Conservation (phyloP, 2,113 vertebrate genomes). For the Meleagris gallopavo region DNA sequence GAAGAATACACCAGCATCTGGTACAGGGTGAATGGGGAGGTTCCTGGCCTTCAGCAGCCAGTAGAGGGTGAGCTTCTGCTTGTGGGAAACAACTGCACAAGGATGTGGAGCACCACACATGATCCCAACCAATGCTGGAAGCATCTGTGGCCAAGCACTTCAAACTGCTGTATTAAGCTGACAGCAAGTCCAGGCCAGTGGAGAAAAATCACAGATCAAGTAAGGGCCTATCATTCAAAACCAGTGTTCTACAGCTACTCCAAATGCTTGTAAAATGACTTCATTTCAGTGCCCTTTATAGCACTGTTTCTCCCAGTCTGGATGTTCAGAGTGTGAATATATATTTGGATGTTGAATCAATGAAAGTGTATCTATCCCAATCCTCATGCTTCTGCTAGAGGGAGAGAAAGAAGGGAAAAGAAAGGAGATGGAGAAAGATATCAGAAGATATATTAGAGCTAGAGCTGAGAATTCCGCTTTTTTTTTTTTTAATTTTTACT, state of each 20-base stretch:
- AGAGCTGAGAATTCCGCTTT: not conserved
- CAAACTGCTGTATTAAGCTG: not conserved
- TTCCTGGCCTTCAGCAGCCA: not conserved
- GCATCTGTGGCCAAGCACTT: not conserved
- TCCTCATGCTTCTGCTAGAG: not conserved
- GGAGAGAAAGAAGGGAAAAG: not conserved
- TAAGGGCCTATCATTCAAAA: not conserved
- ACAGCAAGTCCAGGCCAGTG: not conserved
- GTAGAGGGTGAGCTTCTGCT: not conserved
- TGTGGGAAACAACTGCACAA: not conserved
- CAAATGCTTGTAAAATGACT: not conserved
- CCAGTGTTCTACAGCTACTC: not conserved
- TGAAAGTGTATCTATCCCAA: not conserved
- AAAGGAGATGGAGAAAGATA: not conserved
- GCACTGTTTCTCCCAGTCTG: not conserved
- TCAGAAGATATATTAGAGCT: not conserved
- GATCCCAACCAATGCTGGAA: not conserved
- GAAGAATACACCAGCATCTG: not conserved
- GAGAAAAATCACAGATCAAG: not conserved
- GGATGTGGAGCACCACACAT: not conserved
- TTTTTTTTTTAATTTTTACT: rapidly evolving
- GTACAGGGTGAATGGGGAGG: not conserved
- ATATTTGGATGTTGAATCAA: not conserved
- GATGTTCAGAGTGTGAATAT: not conserved
- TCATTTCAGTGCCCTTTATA: not conserved